A percentile compares a stretch with the other conserved stretches of the same genome.
phyloP scores from a whole-genome alignment of 2,113 vertebrate genomes.

The Smithornis capensis region DNA sequence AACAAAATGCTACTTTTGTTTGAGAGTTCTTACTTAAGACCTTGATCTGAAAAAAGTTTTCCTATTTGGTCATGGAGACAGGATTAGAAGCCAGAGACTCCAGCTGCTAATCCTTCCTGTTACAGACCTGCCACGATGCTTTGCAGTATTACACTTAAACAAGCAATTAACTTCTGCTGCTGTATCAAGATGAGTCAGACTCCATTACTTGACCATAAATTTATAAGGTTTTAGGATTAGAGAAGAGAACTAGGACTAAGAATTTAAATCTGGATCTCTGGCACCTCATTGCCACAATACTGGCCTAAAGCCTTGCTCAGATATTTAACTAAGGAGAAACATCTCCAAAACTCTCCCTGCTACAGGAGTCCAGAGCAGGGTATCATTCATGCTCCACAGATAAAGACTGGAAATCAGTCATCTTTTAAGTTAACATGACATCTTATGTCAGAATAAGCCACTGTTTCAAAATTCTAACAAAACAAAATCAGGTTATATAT shows the following conservation, averaged over 20 bases:
- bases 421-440: not conserved
- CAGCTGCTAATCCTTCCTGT: slow-evolving; percentile 8
- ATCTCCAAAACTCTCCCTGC: not conserved
- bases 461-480: not conserved
- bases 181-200: not conserved
- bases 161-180: not conserved
- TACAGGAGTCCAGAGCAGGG: not conserved
- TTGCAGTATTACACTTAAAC: not conserved
- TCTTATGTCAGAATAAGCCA: not conserved
- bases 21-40: not conserved
- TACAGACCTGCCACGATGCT: not conserved
- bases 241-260: not conserved
- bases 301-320: not conserved
- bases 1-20: not conserved
- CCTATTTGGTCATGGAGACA: not conserved
- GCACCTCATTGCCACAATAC: not conserved
- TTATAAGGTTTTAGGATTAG: not conserved
- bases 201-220: not conserved
- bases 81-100: not conserved
- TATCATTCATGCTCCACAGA: not conserved
- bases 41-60: not conserved
- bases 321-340: not conserved
- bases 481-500: not conserved
- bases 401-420: not conserved
- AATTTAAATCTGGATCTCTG: not conserved